Percentiles rank a stretch among this genome's conserved stretches.
Conservation (phyloP, 2,113 vertebrate species). For the Coptodon bakossiorum region DNA sequence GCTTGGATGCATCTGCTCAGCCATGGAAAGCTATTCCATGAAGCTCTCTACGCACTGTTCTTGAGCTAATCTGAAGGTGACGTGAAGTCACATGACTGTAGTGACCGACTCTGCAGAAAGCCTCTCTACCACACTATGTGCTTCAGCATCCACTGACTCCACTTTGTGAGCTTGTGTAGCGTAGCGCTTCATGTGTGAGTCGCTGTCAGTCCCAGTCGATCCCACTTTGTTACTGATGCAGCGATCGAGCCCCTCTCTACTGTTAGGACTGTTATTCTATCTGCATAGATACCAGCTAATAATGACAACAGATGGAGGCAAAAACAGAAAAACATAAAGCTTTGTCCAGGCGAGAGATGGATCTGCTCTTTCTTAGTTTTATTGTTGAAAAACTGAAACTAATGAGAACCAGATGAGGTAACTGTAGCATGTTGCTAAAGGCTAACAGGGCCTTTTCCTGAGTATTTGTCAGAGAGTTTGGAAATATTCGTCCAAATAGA, state of each 20-base stretch:
- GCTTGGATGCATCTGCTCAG: neutral
- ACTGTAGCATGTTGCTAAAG: neutral
- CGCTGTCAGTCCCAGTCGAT: neutral
- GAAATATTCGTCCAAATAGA: neutral
- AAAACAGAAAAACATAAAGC: fast-evolving
- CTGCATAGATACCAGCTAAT: neutral
- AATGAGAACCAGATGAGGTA: neutral
- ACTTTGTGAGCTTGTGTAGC: neutral
- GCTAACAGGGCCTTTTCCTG: fast-evolving
- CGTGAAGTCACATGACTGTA: neutral
- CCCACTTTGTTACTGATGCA: neutral
- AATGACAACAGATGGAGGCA: neutral
- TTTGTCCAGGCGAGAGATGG: neutral
- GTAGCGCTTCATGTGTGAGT: neutral
- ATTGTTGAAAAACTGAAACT: neutral
- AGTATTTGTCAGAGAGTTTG: neutral
- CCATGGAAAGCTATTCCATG: neutral
- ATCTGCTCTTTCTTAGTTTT: neutral
- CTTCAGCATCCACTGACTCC: neutral
- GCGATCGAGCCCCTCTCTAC: neutral
- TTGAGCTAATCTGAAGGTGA: neutral
- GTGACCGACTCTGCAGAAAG: neutral
- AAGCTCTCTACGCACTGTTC: neutral
- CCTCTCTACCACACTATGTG: neutral
- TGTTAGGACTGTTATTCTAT: neutral